A percentile compares a stretch with the other conserved stretches of the same genome.
Conservation (phyloP, 2,888 invertebrate species). For the Xanthorhoe designata region DNA sequence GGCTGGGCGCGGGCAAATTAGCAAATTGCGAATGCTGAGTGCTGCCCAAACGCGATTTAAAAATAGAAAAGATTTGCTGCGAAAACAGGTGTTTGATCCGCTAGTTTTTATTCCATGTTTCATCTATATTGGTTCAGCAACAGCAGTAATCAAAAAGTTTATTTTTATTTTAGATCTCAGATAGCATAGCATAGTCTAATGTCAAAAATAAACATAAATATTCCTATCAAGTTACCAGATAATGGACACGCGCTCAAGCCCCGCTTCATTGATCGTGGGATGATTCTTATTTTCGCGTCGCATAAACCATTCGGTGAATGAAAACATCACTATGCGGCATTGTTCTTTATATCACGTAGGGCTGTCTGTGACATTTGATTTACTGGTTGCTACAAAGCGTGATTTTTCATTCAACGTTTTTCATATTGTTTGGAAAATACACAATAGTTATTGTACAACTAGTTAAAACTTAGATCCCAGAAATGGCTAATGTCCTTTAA, state of each 20-base stretch:
- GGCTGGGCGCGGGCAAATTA: constrained; percentile 54
- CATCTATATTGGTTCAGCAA: too few species aligned
- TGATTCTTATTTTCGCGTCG: constrained; percentile 53
- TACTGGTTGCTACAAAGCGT: neutral
- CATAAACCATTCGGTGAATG: constrained; percentile 64
- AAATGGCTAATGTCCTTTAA: too few species aligned
- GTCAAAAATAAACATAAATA: too few species aligned
- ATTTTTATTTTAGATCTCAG: too few species aligned
- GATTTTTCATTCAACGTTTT: too few species aligned
- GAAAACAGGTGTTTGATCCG: constrained; percentile 67
- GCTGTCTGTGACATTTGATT: constrained; percentile 4
- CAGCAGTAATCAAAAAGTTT: constrained; percentile 8
- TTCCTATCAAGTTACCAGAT: constrained; percentile 24
- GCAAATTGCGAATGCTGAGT: constrained; percentile 52
- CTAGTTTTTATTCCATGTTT: too few species aligned
- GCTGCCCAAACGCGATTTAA: constrained; percentile 47
- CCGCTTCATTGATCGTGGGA: constrained; percentile 56
- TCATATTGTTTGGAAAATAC: too few species aligned
- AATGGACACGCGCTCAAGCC: constrained; percentile 36
- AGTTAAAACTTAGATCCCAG: too few species aligned
- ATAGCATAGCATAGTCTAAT: too few species aligned
- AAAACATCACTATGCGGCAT: constrained; percentile 46
- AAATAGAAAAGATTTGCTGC: constrained; percentile 62
- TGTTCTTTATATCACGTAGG: constrained; percentile 20
- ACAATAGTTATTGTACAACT: too few species aligned